Base-by-base conservation (phyloP, 2,113 vertebrate genomes). In the Perca fluviatilis region DNA sequence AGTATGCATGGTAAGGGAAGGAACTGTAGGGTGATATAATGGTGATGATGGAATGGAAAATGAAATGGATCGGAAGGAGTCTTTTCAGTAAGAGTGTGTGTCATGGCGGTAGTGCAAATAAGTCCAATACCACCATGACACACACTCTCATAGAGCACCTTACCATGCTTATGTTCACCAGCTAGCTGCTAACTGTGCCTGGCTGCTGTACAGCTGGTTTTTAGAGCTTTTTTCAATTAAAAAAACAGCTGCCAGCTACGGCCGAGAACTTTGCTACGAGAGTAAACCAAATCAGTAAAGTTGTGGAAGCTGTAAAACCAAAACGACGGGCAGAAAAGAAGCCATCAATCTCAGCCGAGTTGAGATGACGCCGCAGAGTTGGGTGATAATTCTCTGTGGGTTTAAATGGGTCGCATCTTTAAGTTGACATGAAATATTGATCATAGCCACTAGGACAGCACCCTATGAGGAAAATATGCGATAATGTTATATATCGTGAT, bases 241-340 rank as follows among this genome's bases (percentile, higher is more conserved):
- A 18, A 43, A 64, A 63, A 51, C 27, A 18, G 16, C 57, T 74
- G 5, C 68, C 33, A 16, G 33, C 68, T 43, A 21, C 2, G 4
- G 49, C 30, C 5, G 21, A 54, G 16, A 36, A 46, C 33, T 57
- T 23, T n/a, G 18, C 18, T 2, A 23, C 25, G 27, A 15, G 6
- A 74, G 46, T 43, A 57, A 47, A 63, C 9, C 25, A 56, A 47
- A 46, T 33, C 5, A 50, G 6, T 43, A 16, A 40, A 25, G 18
- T 16, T 46, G 16, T 16, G 25, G 18, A 12, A 43, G 10, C 50
- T 23, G 19, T 30, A 27, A 27, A 54, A 33, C 50, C 58, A 27
- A 47, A 79, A 23, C 47, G 23, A 13, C 16, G 16, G 68, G 19
- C 64, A 36, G 14, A 62, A 43, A 43, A 53, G 79, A 63, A n/a